These are phyloP conservation scores for Elanus axillaris DNA, from an alignment of 2,113 vertebrate species.

Conservation along the genomic window DNA sequence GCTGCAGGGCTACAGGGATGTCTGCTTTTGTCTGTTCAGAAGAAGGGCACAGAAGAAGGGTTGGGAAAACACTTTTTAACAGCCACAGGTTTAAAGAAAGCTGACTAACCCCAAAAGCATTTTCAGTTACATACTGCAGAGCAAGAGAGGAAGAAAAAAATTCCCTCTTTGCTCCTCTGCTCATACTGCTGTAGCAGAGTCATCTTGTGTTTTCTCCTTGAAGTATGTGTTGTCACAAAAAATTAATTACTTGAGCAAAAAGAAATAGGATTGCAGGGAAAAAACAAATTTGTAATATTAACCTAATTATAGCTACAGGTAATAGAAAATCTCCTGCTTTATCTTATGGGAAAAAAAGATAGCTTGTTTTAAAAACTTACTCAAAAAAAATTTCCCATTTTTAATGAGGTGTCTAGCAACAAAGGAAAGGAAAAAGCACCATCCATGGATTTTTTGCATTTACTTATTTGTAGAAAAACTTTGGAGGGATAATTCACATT, in stretches of 20 bases:
- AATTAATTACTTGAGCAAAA: slow-evolving; percentile 65
- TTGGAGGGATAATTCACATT: not conserved
- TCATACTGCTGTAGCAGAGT: slow-evolving; percentile 18
- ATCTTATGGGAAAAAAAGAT: not conserved
- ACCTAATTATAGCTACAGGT: slow-evolving; percentile 21
- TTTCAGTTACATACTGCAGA: slow-evolving; percentile 18
- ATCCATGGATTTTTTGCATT: not conserved
- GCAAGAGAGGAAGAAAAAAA: not conserved
- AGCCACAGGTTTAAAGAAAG: slow-evolving; percentile 23
- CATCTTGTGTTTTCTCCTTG: slow-evolving; percentile 55
- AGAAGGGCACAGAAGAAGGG: not conserved
- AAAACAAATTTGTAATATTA: slow-evolving; percentile 55
- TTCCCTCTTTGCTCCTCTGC: not conserved
- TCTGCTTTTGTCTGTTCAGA: not conserved
- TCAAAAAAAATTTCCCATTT: not conserved
- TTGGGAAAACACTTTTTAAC: slow-evolving; percentile 25
- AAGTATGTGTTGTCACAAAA: slow-evolving; percentile 67
- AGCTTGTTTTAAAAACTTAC: not conserved
- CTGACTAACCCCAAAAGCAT: not conserved
- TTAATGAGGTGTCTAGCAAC: not conserved
- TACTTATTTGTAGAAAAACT: not conserved
- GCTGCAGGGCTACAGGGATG: not conserved
- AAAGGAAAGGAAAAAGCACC: not conserved
- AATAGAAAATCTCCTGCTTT: slow-evolving; percentile 11
- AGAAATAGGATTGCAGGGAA: slow-evolving; percentile 60